Conservation (phyloP, 2,797 vertebrate species). For the Lerista edwardsae region DNA sequence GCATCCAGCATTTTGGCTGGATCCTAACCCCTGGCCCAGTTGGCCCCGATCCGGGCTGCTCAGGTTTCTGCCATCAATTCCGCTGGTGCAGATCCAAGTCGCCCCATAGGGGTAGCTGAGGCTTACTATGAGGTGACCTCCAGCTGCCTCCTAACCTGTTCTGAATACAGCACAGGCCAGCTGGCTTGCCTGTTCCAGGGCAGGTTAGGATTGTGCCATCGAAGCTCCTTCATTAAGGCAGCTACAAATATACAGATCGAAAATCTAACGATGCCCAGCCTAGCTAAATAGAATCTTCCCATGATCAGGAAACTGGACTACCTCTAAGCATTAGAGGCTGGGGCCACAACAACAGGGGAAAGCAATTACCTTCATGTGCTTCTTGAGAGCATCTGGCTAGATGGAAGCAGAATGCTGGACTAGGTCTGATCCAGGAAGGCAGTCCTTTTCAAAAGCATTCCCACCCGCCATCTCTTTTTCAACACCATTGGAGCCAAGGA, state of each 20-base stretch:
- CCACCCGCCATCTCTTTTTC: neutral
- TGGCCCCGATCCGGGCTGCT: no score
- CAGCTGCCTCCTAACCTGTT: no score
- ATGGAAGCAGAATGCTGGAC: neutral
- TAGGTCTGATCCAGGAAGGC: neutral
- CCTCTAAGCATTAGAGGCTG: neutral
- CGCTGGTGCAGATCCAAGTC: no score
- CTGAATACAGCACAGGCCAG: no score
- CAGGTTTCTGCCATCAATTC: no score
- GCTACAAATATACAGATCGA: neutral
- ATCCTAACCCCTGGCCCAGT: no score
- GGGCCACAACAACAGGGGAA: neutral
- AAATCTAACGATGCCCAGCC: neutral
- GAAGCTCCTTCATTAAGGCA: constrained; percentile 22
- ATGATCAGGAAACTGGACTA: neutral
- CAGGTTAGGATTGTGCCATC: no score
- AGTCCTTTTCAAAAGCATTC: neutral
- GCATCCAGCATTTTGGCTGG: no score
- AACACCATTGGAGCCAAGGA: constrained; percentile 28
- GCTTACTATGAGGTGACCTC: no score
- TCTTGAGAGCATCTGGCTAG: neutral
- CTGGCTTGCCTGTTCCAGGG: no score
- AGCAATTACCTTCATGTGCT: neutral
- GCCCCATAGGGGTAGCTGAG: no score
- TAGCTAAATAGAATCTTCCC: neutral